Percentiles rank a stretch among this genome's conserved stretches.
These are phyloP conservation scores for Struthio camelus DNA, from an alignment of 2,113 vertebrate species.

Conservation along the genomic window DNA sequence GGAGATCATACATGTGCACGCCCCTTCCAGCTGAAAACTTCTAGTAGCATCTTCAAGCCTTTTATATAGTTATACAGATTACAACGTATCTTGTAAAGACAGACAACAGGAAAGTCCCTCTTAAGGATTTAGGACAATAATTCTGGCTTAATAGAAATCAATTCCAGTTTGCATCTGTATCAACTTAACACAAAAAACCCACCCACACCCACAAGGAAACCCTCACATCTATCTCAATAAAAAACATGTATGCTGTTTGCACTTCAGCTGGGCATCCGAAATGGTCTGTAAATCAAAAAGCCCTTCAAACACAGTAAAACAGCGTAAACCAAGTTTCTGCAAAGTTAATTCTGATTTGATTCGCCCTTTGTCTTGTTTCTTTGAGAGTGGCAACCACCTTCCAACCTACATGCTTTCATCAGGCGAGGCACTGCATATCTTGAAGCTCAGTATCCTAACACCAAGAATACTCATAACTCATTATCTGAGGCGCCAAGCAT, in stretches of 20 bases:
- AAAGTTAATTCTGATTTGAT: not conserved
- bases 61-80: not conserved
- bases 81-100: fast-evolving
- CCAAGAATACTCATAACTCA: not conserved
- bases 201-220: not conserved
- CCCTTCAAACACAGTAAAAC: not conserved
- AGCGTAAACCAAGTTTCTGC: not conserved
- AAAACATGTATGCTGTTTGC: not conserved
- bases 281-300: not conserved
- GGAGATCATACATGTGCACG: not conserved
- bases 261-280: not conserved
- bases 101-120: not conserved
- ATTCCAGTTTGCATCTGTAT: not conserved
- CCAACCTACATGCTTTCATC: not conserved
- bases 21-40: not conserved
- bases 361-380: not conserved
- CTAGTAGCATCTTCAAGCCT: not conserved
- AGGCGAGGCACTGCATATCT: fast-evolving
- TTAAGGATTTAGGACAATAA: not conserved
- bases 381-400: not conserved
- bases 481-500: not conserved
- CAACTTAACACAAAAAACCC: not conserved
- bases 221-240: not conserved
- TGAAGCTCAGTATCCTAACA: not conserved
- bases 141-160: not conserved